A percentile compares a stretch with the other conserved stretches of the same genome.
Evolutionary conservation across 2,113 vertebrate species (phyloP).

Genomic region (Xerus inauris): DNA sequence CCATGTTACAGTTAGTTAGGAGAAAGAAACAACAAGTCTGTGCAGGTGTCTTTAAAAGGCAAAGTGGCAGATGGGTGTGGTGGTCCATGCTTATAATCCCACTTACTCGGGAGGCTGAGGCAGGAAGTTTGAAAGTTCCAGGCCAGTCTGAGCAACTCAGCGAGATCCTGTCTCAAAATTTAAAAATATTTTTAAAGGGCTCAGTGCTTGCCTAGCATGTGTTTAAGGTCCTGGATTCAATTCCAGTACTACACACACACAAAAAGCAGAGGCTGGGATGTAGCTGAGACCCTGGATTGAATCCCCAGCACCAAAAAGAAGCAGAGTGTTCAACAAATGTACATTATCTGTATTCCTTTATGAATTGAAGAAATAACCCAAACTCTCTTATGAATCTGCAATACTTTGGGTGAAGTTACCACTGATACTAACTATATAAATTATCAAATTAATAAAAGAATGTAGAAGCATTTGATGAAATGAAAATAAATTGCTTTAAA

Average conservation of each 20-base stretch:
- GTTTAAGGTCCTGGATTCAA: neutral
- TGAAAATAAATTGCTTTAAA: conserved; percentile 61
- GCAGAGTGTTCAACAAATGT: neutral
- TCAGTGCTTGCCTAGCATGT: neutral
- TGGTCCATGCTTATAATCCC: neutral
- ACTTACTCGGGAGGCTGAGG: neutral
- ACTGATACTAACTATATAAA: neutral
- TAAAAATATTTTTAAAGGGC: neutral
- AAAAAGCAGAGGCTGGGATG: neutral
- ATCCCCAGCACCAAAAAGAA: neutral
- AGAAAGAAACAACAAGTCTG: conserved; percentile 41
- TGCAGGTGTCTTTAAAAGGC: conserved; percentile 40
- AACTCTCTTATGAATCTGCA: conserved; percentile 23
- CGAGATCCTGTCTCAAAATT: neutral
- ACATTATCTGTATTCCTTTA: neutral
- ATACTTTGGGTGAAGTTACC: conserved; percentile 19
- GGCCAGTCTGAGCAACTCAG: neutral
- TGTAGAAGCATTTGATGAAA: conserved; percentile 18
- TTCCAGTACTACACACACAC: neutral
- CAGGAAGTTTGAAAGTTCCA: neutral
- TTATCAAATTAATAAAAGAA: conserved; percentile 58
- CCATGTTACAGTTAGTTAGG: neutral
- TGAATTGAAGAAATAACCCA: conserved; percentile 12
- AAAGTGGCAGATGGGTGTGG: neutral
- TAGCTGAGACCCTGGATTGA: neutral